Conservation (phyloP, 2,797 vertebrate genomes). For the Sebastolobus alascanus region DNA sequence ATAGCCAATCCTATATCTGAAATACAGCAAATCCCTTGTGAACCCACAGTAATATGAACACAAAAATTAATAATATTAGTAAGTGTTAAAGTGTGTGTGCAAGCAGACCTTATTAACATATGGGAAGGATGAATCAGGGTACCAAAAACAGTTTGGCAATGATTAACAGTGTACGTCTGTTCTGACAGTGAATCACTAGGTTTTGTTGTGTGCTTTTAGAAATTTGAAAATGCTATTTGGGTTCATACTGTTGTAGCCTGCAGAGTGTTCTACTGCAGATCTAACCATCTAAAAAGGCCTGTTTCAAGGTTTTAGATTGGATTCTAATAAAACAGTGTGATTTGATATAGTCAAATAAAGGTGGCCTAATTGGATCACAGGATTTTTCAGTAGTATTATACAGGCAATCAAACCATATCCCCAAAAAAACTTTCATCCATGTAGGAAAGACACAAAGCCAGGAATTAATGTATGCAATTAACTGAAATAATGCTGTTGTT, state of each 20-base stretch:
- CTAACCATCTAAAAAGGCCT: slow-evolving; percentile 74
- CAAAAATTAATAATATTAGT: slow-evolving; percentile 35
- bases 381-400: slow-evolving; percentile 66
- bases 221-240: slow-evolving; percentile 39
- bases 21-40: neutral
- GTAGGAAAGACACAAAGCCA: slow-evolving; percentile 8
- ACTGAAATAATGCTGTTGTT: neutral
- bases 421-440: neutral
- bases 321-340: slow-evolving; percentile 76
- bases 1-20: slow-evolving; percentile 20
- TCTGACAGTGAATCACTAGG: slow-evolving; percentile 43
- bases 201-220: slow-evolving; percentile 57
- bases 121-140: slow-evolving; percentile 61
- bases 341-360: slow-evolving; percentile 79
- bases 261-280: slow-evolving; percentile 71
- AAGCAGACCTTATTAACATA: slow-evolving; percentile 74
- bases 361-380: slow-evolving; percentile 43
- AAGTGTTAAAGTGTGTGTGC: slow-evolving; percentile 56
- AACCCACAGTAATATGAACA: slow-evolving; percentile 25
- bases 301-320: slow-evolving; percentile 73
- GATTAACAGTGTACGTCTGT: slow-evolving; percentile 40
- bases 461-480: slow-evolving; percentile 3
- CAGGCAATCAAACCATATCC: slow-evolving; percentile 1
- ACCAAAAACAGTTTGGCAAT: slow-evolving; percentile 58
- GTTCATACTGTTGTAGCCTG: slow-evolving; percentile 19